Base-by-base conservation (phyloP, 2,888 invertebrate species). In the Ormyrus thymus region DNA sequence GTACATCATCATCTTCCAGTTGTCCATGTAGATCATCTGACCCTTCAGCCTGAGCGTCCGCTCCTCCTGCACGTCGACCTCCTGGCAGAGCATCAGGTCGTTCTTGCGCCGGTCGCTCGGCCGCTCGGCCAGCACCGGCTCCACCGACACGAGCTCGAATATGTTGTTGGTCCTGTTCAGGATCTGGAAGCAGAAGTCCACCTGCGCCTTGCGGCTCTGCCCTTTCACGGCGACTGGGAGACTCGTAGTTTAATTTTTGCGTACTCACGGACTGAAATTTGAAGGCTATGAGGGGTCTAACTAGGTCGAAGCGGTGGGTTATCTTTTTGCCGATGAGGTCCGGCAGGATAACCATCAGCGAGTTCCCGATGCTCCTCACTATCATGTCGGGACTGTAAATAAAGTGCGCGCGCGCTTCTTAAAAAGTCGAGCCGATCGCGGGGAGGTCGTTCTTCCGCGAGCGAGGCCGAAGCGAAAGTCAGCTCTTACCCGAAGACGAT, bases 21-120 rank as follows among this genome's bases (percentile, higher is more conserved):
- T 97, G 84, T 97, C 96, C 97, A 99, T 98, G 90, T 97, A 98
- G 86, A 98, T 95, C 98, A 99, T 99, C 92, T 98, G 98, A 84
- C 98, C 89, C 85, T 89, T 89, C 46, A 89, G 83, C 77, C 90
- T 82, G 29, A 90, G 82, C 0, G 87, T 86, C 77, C 87, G 95
- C 81, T 97, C 96, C 48, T 95, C 94, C 7, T 93, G 92, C 1
- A 91, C 91, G 70, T 94, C 94, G 9, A 94, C 92, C 81, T 95
- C 94, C 72, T 94, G 93, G 9, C 92, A 93, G 7, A 93, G 92
- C 83, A 92, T 89, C 82, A 89, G 94, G 86, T 87, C 93, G 91
- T 88, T 91, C 90, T 86, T 92, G 81, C 89, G 91, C 0, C 83
- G 80, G 90, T 91, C 93, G 86, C 80, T 92, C 86, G 91, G 93